Conservation (phyloP, 2,797 vertebrate genomes). For the Harpagifer antarcticus region DNA sequence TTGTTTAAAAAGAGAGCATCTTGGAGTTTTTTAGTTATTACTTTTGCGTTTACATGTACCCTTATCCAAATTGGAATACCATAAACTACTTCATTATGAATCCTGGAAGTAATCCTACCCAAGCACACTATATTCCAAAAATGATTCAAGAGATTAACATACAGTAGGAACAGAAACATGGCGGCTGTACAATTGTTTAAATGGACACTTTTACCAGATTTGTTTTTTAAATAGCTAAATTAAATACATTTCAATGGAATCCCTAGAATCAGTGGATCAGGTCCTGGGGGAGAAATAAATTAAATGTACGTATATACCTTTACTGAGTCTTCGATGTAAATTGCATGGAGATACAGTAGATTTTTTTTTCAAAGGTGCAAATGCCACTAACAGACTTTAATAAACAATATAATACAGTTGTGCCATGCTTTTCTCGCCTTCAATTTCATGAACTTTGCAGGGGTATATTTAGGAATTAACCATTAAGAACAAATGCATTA, state of each 20-base stretch:
- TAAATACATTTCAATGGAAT: not conserved
- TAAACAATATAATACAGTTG: not conserved
- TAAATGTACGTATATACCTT: not conserved
- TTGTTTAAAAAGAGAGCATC: no score
- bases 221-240: not conserved
- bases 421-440: not conserved
- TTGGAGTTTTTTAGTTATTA: no score
- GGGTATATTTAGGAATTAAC: slow-evolving; percentile 6
- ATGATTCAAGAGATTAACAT: not conserved
- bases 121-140: not conserved
- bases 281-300: not conserved
- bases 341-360: not conserved
- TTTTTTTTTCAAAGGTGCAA: no score
- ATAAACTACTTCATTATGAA: no score
- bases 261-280: not conserved
- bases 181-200: not conserved
- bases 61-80: no score
- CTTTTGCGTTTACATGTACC: no score
- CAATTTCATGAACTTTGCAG: not conserved
- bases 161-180: not conserved
- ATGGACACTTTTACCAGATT: not conserved
- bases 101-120: no score
- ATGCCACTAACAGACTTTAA: not conserved
- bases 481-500: slow-evolving; percentile 26
- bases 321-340: not conserved